Conservation (phyloP, 2,888 invertebrate species). For the Apamea anceps region DNA sequence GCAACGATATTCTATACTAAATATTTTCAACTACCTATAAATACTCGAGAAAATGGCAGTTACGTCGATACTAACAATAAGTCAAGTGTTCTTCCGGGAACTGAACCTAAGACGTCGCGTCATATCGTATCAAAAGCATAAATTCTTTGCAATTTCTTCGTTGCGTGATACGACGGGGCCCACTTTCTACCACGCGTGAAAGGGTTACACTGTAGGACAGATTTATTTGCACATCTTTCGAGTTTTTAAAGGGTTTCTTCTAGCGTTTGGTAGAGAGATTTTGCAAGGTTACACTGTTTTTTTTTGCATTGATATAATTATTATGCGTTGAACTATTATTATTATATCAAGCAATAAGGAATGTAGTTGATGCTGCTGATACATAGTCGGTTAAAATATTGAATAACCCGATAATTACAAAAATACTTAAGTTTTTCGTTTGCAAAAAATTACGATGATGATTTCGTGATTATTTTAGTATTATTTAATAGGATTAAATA, state of each 20-base stretch:
- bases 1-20: conserved; percentile 14
- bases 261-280: not conserved
- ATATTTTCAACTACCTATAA: conserved; percentile 47
- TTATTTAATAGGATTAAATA: not conserved
- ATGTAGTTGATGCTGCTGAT: not conserved
- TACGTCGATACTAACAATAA: conserved; percentile 67
- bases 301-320: not conserved
- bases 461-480: not conserved
- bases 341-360: not conserved
- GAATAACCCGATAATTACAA: not conserved
- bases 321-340: not conserved
- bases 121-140: conserved; percentile 87
- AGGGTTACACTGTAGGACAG: conserved; percentile 79
- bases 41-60: conserved; percentile 54
- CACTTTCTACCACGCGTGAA: conserved; percentile 90
- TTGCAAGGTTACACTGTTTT: not conserved
- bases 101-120: conserved; percentile 80
- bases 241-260: not conserved
- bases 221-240: conserved; percentile 46
- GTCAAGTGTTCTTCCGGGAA: conserved; percentile 74
- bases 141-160: conserved; percentile 89
- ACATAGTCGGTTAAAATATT: not conserved
- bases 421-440: not conserved
- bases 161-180: conserved; percentile 87
- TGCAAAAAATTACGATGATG: too few relatives aligned